Percentiles rank a stretch among this genome's conserved stretches.
Conservation (phyloP, 2,797 vertebrate genomes). For the Jordanella pulchra region DNA sequence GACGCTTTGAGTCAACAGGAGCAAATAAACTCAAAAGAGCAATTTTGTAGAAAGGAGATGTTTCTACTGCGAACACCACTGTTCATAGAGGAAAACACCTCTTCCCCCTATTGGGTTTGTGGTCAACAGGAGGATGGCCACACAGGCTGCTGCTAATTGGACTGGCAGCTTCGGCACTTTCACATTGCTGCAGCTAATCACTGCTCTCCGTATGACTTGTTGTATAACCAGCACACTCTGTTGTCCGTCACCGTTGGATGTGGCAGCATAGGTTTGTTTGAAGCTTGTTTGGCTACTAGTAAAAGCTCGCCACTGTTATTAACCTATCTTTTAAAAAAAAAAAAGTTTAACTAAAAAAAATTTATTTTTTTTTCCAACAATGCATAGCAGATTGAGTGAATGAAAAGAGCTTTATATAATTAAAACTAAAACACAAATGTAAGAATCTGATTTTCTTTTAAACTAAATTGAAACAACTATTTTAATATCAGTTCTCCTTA, state of each 20-base stretch:
- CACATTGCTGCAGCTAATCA: slow-evolving; percentile 40
- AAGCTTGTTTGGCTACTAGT: slow-evolving; percentile 2
- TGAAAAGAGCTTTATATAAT: not conserved
- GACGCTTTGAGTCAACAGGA: not conserved
- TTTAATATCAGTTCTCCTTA: too few species aligned
- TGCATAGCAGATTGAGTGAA: not conserved
- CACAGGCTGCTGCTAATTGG: slow-evolving; percentile 52
- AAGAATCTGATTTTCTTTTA: too few species aligned
- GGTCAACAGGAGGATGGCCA: slow-evolving; percentile 30
- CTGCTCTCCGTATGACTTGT: slow-evolving; percentile 25
- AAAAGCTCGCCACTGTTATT: slow-evolving; percentile 10
- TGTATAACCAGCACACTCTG: not conserved
- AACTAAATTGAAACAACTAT: too few species aligned
- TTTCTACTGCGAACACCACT: slow-evolving; percentile 24
- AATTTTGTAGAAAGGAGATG: slow-evolving; percentile 9
- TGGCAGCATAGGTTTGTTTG: not conserved
- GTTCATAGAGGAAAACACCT: slow-evolving; percentile 10
- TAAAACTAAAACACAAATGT: not conserved
- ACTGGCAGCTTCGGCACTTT: slow-evolving; percentile 34
- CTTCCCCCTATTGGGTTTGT: slow-evolving; percentile 11
- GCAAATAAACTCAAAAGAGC: slow-evolving; percentile 16
- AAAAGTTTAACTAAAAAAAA: not conserved
- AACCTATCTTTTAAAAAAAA: not conserved
- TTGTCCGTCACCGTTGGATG: not conserved
- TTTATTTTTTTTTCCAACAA: not conserved